Percentiles rank a stretch among this genome's conserved stretches.
Evolutionary conservation across 2,113 vertebrate genomes (phyloP).

Genomic region (Erpornis zantholeuca): DNA sequence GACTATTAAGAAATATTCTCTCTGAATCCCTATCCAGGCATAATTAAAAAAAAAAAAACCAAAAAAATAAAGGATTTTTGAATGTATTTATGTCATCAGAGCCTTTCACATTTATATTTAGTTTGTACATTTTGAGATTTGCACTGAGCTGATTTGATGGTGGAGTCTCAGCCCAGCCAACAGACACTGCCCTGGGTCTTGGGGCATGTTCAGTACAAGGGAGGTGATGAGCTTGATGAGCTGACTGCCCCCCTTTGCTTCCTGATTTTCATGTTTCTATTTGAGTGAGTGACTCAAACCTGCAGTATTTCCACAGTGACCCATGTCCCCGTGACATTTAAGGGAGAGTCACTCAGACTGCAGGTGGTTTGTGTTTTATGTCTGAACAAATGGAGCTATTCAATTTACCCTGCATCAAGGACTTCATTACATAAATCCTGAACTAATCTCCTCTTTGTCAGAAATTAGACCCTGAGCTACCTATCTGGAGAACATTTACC

Average conservation of each 20-base stretch:
- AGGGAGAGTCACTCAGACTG: conserved; percentile 14
- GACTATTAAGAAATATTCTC: neutral
- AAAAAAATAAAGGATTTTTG: neutral
- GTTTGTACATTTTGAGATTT: neutral
- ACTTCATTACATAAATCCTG: conserved; percentile 34
- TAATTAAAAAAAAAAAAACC: neutral
- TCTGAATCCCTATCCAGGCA: neutral
- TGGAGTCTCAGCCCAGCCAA: neutral
- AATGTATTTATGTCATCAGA: neutral
- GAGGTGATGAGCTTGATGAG: neutral
- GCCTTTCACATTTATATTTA: neutral
- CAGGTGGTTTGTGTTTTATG: conserved; percentile 40
- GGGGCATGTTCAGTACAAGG: neutral
- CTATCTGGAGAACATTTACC: neutral
- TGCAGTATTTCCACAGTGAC: neutral
- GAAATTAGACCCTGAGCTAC: neutral
- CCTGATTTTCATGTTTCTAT: neutral
- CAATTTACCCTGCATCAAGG: neutral
- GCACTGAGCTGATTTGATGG: neutral
- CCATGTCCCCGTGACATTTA: conserved; percentile 23
- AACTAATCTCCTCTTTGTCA: conserved; percentile 15
- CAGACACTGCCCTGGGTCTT: neutral
- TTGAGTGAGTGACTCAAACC: conserved; percentile 1
- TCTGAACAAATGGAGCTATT: conserved; percentile 27
- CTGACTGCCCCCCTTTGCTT: neutral